Base-by-base conservation (phyloP, 2,888 invertebrate species). In the Ectobius pallidus region DNA sequence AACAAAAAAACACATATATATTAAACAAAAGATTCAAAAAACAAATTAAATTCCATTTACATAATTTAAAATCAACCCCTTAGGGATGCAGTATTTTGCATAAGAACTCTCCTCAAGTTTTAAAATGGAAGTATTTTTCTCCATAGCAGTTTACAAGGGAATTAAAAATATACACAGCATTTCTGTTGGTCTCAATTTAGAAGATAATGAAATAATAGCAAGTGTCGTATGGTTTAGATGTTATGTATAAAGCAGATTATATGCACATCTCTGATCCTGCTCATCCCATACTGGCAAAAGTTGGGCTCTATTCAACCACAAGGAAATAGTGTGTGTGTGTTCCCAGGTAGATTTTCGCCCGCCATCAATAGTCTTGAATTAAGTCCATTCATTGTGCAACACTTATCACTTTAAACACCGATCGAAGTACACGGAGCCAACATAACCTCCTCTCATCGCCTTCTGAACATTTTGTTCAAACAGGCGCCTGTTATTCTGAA, bases 401-500 rank as follows among this genome's bases (percentile, higher is more conserved):
- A 39, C 68, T 55, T 42, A 87, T 94, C 92, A 96, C 90, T 96
- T 96, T 84, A 97, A 91, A 88, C 97, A 97, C 81, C 96, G 90
- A 83, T 98, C 97, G 84, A 98, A 98, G 86, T 95, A 97, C 79
- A 92, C 92, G 79, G 94, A 91, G 77, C 97, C 97, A 81, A 98
- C 93, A 84, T 94, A 95, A 75, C 97, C 97, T 74, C 98, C 98
- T 75, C 96, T 89, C 94, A 98, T 97, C 68, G 97, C 97, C 83
- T 96, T 93, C 79, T 93, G 91, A 71, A 98, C 98, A 84, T 98
- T 98, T 81, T 95, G 95, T 84, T 98, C 98, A 83, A 99, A 99
- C 76, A 95, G 86, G 79, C 96, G 89, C 81, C 96, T 88, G 85
- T 97, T 98, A 82, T 92, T 95, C 82, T 97, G 96, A 77, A 99